Evolutionary conservation across 2,797 vertebrate species (phyloP), one percentile per base, ranked within the genome.

Genomic region (Urosaurus nigricauda): DNA sequence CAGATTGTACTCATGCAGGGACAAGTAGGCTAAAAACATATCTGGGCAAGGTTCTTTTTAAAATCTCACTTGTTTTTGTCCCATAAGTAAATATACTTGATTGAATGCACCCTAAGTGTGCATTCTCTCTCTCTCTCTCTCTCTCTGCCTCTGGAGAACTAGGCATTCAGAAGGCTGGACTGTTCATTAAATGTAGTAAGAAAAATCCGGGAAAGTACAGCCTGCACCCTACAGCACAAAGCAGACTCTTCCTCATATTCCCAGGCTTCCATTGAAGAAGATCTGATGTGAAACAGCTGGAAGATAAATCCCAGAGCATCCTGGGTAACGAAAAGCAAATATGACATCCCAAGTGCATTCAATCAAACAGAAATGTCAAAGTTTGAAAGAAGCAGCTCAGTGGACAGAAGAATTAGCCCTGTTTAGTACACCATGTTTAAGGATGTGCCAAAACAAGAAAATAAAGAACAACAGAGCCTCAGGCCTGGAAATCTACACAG

Each of bases 121-220:
- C n/a, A n/a, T n/a, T n/a, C n/a, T n/a, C n/a, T n/a, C n/a, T n/a
- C n/a, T n/a, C n/a, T n/a, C n/a, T n/a, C n/a, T n/a, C n/a, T n/a
- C n/a, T n/a, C n/a, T n/a, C n/a, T 32, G 2, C 5, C 0, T 73
- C 0, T 77, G 0, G 43, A 56, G 79, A 47, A 5, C 53, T 0
- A 0, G 40, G 91, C 91, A 88, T 4, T 0, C n/a, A 7, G 87
- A 2, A 0, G 24, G 85, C 73, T 1, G 87, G 75, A 86, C 84
- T 60, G 26, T 1, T 24, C 68, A 43, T 71, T 79, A 21, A 83
- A 85, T 56, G 47, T 43, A 56, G 43, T 16, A 84, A 84, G 79
- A 84, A 78, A 84, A 74, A 35, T 0, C 0, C 26, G 89, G 83
- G 89, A 56, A 87, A 89, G 81, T 87, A 80, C 29, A 0, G 6